Base-by-base conservation (phyloP, 2,797 vertebrate genomes). In the Peromyscus nudipes region DNA sequence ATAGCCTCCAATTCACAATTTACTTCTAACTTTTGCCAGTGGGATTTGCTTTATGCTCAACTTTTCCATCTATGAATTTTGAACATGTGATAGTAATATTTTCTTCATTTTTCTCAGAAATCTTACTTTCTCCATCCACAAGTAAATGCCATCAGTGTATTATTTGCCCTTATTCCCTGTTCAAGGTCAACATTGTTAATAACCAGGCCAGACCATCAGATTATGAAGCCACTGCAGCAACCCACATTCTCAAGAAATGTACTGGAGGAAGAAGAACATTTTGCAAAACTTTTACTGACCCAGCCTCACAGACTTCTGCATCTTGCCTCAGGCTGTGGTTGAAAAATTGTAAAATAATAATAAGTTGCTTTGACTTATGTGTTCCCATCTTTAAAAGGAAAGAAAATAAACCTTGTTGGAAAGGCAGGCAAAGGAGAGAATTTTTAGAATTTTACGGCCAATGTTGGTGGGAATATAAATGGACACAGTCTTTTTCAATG, bases 391-490 rank as follows among this genome's bases (percentile, higher is more conserved):
- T 40, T 46, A 75, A 27, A 80, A 49, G 55, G 37, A 0, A 90
- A 71, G 57, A 75, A 4, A 91, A n/a, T 40, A 46, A 95, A 95
- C 40, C 83, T 75, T 76, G 0, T 71, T 86, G 37, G 46, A 77
- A 96, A 17, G 46, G 37, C 16, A 94, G 76, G 49, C 21, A 93
- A 91, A 86, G 11, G 27, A 89, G 23, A 81, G 43, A 93, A 60
- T 7, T 19, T 77, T 77, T 64, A 6, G 49, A 92, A 67, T 29
- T 29, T 92, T 73, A 73, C 8, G 23, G 25, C 21, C 46, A 75
- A 4, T 83, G 14, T 9, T 69, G 37, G 6, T 52, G 16, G 8
- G 85, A 94, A 52, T 83, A 49, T 80, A 79, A 76, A 57, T 62
- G 16, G 19, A 46, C 12, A 67, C 46, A 67, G 62, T 82, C 5